Evolutionary conservation across 2,113 vertebrate genomes (phyloP).

Genomic region (Procavia capensis): DNA sequence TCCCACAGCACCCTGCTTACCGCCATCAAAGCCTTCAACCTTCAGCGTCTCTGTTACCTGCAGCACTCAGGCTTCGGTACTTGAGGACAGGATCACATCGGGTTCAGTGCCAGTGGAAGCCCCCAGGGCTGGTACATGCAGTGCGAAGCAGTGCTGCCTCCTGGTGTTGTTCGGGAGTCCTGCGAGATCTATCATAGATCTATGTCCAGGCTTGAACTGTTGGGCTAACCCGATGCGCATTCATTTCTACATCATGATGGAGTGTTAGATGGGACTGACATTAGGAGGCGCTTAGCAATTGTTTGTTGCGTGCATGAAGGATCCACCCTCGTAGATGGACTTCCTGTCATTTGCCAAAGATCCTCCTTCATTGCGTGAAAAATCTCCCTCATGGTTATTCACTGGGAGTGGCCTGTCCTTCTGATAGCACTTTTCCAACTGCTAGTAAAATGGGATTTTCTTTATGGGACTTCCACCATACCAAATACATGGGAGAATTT

Average conservation of each 20-base stretch:
- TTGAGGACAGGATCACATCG: background rate
- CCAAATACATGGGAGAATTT: background rate
- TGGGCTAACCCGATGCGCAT: background rate
- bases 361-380: background rate
- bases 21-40: accelerated
- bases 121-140: background rate
- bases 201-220: background rate
- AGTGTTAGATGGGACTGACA: accelerated
- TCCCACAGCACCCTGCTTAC: too few species aligned
- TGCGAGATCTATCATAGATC: background rate
- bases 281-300: background rate
- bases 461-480: background rate
- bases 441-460: background rate
- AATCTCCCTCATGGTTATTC: background rate
- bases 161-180: too few species aligned
- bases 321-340: background rate
- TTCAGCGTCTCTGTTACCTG: background rate
- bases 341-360: background rate
- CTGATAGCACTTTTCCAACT: background rate
- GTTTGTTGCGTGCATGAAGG: background rate
- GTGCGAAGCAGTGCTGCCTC: background rate
- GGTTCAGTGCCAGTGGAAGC: background rate
- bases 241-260: background rate
- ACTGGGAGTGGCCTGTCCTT: background rate
- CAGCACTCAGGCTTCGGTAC: accelerated